Base-by-base conservation (phyloP, 1,140 invertebrate genomes). In the Scaptomyza pallida region DNA sequence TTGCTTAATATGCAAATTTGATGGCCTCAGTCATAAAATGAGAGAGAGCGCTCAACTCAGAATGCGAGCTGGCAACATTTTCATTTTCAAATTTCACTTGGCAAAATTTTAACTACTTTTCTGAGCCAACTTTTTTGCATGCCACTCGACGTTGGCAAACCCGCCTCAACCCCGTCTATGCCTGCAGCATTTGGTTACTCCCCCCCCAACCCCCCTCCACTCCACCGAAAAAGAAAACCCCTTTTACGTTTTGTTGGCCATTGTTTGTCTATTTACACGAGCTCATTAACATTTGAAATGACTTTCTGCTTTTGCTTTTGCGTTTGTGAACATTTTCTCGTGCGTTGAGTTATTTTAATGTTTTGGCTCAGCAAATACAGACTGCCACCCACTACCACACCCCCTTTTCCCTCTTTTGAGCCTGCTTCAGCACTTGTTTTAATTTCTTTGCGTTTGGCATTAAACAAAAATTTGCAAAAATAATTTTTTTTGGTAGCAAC, bases 201-300 rank as follows among this genome's bases (percentile, higher is more conserved):
- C 51, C 55, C 6, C 8, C 23, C 21, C 52, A 65, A 57, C 45
- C 62, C 52, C 26, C 26, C 5, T 30, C 26, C 26, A 0, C 19
- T 21, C 19, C 2, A 21, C 19, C n/a, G n/a, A n/a, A n/a, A n/a
- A n/a, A n/a, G 5, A 26, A 30, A 26, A 26, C 23, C 26, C 26
- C 26, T 9, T 30, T 9, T 30, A 6, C 26, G 68, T 76, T 75
- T 83, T 67, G 26, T 30, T 48, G 61, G 72, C 76, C 81, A 85
- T 85, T 85, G 81, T 85, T 85, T 86, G 81, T 86, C 82, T 86
- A 86, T 86, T 88, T 86, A 86, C 78, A 88, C 82, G 72, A 88
- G 82, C 82, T 88, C 82, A 88, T 88, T 88, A 88, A 88, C 82
- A 88, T 88, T 88, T 88, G 82, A 88, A 88, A 88, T 88, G 82